These are phyloP conservation scores for Aphaenogaster rudis DNA, from an alignment of 1,140 invertebrate species.

Conservation along the genomic window DNA sequence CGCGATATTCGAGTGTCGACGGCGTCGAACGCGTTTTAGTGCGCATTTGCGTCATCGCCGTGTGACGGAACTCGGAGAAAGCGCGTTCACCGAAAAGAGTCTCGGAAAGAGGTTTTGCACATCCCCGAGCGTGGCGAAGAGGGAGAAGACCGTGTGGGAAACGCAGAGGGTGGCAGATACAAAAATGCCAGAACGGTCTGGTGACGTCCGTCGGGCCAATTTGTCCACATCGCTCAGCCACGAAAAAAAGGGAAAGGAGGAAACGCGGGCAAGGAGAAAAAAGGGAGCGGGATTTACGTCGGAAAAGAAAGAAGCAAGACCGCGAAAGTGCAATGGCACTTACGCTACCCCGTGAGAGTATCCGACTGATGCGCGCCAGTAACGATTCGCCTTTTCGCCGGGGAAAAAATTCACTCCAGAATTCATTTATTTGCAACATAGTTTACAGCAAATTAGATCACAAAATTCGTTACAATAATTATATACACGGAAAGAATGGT, in stretches of 20 bases:
- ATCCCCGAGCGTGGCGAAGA: conserved; percentile 16
- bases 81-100: conserved; percentile 67
- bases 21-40: neutral
- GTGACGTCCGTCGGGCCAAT: conserved; percentile 67
- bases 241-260: conserved; percentile 59
- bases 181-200: conserved; percentile 62
- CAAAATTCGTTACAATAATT: neutral
- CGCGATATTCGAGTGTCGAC: neutral
- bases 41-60: conserved; percentile 70
- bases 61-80: conserved; percentile 69
- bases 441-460: neutral
- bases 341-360: conserved; percentile 56
- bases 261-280: conserved; percentile 49
- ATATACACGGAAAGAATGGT: too few relatives aligned
- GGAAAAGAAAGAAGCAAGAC: conserved; percentile 66
- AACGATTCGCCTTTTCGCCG: neutral
- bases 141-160: conserved; percentile 74
- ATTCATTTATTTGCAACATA: neutral
- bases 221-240: conserved; percentile 65
- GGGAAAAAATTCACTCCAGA: neutral
- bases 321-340: conserved; percentile 69
- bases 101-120: conserved; percentile 49
- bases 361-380: conserved; percentile 32
- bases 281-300: conserved; percentile 72
- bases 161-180: conserved; percentile 68